Evolutionary conservation across 1,140 invertebrate genomes (phyloP), one percentile per base, ranked within the genome.

Genomic region (Drosophila burlai): DNA sequence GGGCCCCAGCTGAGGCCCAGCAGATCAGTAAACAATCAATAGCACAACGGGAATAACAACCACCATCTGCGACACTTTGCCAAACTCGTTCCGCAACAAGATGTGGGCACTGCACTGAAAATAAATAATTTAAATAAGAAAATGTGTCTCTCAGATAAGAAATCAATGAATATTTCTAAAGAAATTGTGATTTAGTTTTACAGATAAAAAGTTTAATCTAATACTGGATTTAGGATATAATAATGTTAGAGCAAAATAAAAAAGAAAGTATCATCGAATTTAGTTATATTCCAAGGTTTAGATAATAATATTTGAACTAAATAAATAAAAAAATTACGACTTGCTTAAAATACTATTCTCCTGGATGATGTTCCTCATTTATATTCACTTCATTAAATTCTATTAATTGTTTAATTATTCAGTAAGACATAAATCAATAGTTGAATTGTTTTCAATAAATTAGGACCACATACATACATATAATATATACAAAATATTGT

Each of bases 11-110:
- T 21, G 68, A 43, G 72, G 75, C 77, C 79, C 83, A 89, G 73
- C 67, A 66, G 67, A 84, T 89, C 81, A 81, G 68, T 84, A 84
- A 84, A 89, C 81, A 81, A 84, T 83, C 81, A 85, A 85, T 76
- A 66, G 72, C 71, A 61, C 64, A 80, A 80, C 64, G 64, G 74
- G 58, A 81, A 81, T 66, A 52, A 62, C 76, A 66, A 49, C 62
- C 77, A 62, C 75, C 61, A 85, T 83, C 81, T 85, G 81, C 85
- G 82, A 90, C 85, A 90, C 85, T 90, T 89, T 90, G 68, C 64
- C 68, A 85, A 85, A 85, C 82, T 71, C 71, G 82, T 85, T 85
- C 77, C 74, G 68, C 82, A 81, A 81, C 82, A 80, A 81, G 75
- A 74, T 85, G 68, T 81, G 71, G 59, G 54, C 61, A 49, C 16